Evolutionary conservation across 2,113 vertebrate species (phyloP), one percentile per base, ranked within the genome.

Genomic region (Siphamia tubifer): DNA sequence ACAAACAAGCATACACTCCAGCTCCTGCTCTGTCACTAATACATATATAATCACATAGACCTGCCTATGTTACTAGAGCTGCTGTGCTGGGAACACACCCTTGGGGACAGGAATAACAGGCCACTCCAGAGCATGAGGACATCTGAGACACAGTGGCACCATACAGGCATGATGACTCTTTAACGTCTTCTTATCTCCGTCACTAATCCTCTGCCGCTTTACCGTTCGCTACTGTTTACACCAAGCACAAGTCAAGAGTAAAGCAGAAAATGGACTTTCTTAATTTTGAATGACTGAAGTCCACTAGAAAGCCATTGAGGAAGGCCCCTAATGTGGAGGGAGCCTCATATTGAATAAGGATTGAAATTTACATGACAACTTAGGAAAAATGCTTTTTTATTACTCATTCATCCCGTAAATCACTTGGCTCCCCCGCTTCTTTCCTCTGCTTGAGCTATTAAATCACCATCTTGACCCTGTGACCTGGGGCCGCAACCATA

Each of bases 401-500:
- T 84, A 90, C 87, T 92, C 89, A 89, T 91, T 92, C 84, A 90
- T 86, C 77, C 84, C 64, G 72, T 90, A 91, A 92, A 92, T 93
- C 85, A 91, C 83, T 83, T 83, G 57, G 73, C 83, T 68, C 87
- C 83, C 87, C 79, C 75, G 32, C 70, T 83, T 39, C 75, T 85
- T 91, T 80, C 88, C 87, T 87, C 85, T 82, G 81, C 74, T 84
- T 74, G 79, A 81, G 91, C 88, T 92, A 91, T 93, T 92, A 92
- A 91, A 92, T 93, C 91, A 92, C 87, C 91, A 91, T 92, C 89
- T 90, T 92, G 90, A 93, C 93, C 93, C 88, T 66, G 53, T 87
- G 90, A 92, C 91, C 92, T 74, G 86, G 79, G 83, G 85, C 86
- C 79, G 48, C 74, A 73, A 84, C 84, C 88, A 90, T 93, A 93